A percentile compares a stretch with the other conserved stretches of the same genome.
Evolutionary conservation across 1,140 invertebrate genomes (phyloP).

Genomic region (Carcinoscorpius rotundicauda): DNA sequence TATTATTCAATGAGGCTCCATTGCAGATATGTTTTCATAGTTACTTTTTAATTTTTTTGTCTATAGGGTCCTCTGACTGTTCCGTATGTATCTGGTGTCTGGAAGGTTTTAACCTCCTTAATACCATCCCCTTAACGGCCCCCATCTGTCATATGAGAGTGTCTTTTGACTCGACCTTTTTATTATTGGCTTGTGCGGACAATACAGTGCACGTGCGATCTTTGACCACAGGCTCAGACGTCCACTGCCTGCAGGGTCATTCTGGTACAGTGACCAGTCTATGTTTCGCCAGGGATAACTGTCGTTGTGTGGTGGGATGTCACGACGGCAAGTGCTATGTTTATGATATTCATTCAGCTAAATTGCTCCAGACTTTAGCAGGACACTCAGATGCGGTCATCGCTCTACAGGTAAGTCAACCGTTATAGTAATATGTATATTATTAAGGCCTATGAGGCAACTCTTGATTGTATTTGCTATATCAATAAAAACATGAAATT

Average conservation of each 20-base stretch:
- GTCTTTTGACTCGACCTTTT: conserved; percentile 66
- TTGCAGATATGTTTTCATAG: not conserved
- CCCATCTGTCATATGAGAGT: conserved; percentile 60
- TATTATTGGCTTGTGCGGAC: conserved; percentile 62
- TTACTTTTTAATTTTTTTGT: not conserved
- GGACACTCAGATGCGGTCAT: conserved; percentile 43
- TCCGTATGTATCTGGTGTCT: conserved; percentile 69
- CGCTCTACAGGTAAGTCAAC: conserved; percentile 11
- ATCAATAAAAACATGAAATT: too few relatives aligned
- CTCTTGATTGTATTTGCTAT: too few relatives aligned
- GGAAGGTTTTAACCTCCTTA: conserved; percentile 59
- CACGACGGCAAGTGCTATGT: conserved; percentile 51
- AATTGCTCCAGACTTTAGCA: conserved; percentile 49
- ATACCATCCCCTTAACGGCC: conserved; percentile 49
- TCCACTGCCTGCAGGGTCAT: conserved; percentile 48
- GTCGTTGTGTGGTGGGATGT: conserved; percentile 60
- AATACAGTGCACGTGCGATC: conserved; percentile 64
- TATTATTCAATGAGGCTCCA: too few relatives aligned
- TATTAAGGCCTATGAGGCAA: too few relatives aligned
- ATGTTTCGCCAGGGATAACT: conserved; percentile 60
- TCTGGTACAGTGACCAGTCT: conserved; percentile 47
- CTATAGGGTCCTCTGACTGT: conserved; percentile 49
- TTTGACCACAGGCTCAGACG: conserved; percentile 65
- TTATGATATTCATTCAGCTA: conserved; percentile 63
- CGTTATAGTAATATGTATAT: too few relatives aligned